Conservation (phyloP, 2,113 vertebrate species). For the Arenaria interpres region DNA sequence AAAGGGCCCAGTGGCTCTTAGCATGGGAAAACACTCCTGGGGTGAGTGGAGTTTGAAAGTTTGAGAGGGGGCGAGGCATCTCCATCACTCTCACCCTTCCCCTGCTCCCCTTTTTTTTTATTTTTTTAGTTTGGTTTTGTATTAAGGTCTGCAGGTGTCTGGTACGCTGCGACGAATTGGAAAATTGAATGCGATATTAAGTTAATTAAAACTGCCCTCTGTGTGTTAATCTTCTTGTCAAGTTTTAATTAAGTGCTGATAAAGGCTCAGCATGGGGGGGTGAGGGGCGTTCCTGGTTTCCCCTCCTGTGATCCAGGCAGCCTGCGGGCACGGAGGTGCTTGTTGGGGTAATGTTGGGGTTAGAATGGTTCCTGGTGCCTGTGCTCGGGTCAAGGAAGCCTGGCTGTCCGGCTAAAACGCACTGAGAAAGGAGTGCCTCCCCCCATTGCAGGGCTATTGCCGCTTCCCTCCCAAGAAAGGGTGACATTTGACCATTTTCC, state of each 20-base stretch:
- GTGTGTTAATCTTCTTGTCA: constrained; percentile 78
- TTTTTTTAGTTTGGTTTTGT: neutral
- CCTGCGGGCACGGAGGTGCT: neutral
- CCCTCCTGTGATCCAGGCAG: neutral
- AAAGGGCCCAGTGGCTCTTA: neutral
- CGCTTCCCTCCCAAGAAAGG: neutral
- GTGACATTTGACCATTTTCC: neutral
- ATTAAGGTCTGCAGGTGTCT: constrained; percentile 51
- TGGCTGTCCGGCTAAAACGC: accelerated
- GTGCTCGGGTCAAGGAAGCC: neutral
- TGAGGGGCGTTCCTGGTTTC: neutral
- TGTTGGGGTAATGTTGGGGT: neutral
- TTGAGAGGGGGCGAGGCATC: neutral
- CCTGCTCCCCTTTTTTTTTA: neutral
- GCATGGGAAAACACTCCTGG: accelerated
- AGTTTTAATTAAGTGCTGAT: constrained; percentile 79
- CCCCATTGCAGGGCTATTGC: accelerated
- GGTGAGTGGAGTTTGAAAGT: neutral
- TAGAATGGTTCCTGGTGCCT: neutral
- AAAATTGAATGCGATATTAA: constrained; percentile 70
- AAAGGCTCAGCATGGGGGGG: constrained; percentile 46
- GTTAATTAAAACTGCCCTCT: constrained; percentile 79
- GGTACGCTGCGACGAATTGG: constrained; percentile 42
- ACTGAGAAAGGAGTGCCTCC: neutral
- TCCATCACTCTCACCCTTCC: neutral